A percentile compares a stretch with the other conserved stretches of the same genome.
These are phyloP conservation scores for Camelus bactrianus DNA, from an alignment of 2,113 vertebrate species.

Conservation along the genomic window DNA sequence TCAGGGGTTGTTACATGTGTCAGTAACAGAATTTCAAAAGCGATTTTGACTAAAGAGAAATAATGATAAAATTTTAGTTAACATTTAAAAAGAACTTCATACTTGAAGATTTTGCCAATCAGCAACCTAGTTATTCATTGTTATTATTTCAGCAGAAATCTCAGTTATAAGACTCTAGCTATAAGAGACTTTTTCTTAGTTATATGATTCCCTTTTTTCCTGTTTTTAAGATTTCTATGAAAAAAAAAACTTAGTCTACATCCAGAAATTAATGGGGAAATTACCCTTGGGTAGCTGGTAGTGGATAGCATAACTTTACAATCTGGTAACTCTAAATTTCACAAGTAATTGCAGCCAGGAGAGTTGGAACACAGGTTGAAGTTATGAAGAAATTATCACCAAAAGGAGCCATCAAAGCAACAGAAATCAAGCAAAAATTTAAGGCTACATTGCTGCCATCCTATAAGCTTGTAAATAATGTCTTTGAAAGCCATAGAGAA, in stretches of 20 bases:
- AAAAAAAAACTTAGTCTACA: conserved; percentile 63
- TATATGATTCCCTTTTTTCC: neutral
- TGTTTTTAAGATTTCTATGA: neutral
- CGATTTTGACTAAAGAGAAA: neutral
- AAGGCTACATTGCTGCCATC: conserved; percentile 55
- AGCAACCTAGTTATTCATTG: neutral
- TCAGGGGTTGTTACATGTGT: neutral
- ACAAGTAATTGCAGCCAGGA: conserved; percentile 61
- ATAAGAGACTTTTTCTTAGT: neutral
- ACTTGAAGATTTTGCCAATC: neutral
- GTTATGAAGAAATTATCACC: conserved; percentile 74
- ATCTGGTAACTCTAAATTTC: conserved; percentile 81
- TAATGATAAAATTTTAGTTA: neutral
- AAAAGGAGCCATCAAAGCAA: conserved; percentile 72
- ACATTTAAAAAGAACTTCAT: neutral
- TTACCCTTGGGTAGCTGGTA: conserved; percentile 73
- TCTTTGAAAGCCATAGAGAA: conserved; percentile 54
- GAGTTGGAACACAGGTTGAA: conserved; percentile 77
- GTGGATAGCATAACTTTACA: conserved; percentile 76
- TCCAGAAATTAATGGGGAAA: conserved; percentile 80
- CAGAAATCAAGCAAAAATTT: conserved; percentile 76
- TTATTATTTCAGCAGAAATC: neutral
- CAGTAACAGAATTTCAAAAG: neutral
- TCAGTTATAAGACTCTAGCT: neutral
- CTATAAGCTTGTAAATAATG: conserved; percentile 78